A percentile compares a stretch with the other conserved stretches of the same genome.
Conservation (phyloP, 2,888 invertebrate genomes). For the Melieria omissa region DNA sequence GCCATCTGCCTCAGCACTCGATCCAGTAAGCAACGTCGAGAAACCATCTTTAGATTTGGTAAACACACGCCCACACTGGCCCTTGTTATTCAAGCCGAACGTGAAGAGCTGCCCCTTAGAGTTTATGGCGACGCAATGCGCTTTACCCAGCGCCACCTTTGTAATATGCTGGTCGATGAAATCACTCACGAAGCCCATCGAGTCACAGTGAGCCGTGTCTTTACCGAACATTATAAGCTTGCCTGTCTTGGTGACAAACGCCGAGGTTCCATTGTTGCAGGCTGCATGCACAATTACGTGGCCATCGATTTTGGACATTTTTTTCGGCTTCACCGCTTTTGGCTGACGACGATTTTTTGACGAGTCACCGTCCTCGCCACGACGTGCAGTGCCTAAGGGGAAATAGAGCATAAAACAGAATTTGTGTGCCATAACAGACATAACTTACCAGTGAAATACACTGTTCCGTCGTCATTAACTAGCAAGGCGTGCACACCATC, state of each 20-base stretch:
- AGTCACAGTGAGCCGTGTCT: conserved; percentile 87
- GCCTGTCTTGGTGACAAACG: conserved; percentile 90
- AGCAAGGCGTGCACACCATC: conserved; percentile 93
- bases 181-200: conserved; percentile 78
- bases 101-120: conserved; percentile 91
- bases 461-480: conserved; percentile 92
- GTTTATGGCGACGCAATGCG: conserved; percentile 91
- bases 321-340: conserved; percentile 92
- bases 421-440: conserved; percentile 6
- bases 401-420: not conserved
- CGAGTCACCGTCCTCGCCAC: conserved; percentile 94
- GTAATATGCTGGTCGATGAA: conserved; percentile 78
- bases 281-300: conserved; percentile 85
- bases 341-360: conserved; percentile 83
- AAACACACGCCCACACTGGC: conserved; percentile 94
- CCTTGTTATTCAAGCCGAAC: conserved; percentile 97
- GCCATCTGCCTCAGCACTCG: conserved; percentile 35
- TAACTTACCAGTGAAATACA: conserved; percentile 75
- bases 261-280: conserved; percentile 95
- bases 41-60: conserved; percentile 66
- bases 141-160: conserved; percentile 90
- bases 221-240: conserved; percentile 94
- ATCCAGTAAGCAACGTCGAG: conserved; percentile 36
- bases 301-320: conserved; percentile 89
- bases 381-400: conserved; percentile 80